Conservation (phyloP, 2,888 invertebrate genomes). For the Dasysyrphus albostriatus region DNA sequence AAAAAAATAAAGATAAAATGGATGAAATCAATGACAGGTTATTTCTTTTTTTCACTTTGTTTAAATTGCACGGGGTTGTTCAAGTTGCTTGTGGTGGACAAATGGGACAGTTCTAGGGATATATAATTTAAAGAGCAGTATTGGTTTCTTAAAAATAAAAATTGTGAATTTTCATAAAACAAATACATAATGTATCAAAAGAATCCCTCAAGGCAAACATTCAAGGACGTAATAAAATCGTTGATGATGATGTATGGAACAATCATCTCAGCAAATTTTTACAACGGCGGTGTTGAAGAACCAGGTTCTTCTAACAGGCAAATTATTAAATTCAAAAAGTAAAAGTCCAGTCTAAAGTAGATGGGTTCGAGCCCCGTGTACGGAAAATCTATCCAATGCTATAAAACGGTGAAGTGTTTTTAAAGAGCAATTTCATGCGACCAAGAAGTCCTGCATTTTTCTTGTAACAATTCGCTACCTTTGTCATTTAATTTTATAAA, state of each 20-base stretch:
- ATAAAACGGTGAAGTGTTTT: too few species aligned
- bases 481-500: constrained; percentile 38
- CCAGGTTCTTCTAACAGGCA: too few species aligned
- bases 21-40: constrained; percentile 22
- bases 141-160: not conserved
- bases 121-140: constrained; percentile 8
- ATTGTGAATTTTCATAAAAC: not conserved
- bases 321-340: too few species aligned
- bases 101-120: constrained; percentile 63
- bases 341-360: too few species aligned
- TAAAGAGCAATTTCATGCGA: not conserved
- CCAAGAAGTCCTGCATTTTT: not conserved
- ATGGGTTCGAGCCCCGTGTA: too few species aligned
- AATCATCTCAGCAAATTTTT: too few species aligned
- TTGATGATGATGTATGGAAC: too few species aligned
- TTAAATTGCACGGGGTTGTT: constrained; percentile 27
- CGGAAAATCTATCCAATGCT: too few species aligned
- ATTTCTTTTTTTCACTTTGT: constrained; percentile 5
- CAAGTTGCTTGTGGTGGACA: constrained; percentile 44
- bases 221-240: too few species aligned
- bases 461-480: constrained; percentile 1
- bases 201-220: too few species aligned
- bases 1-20: not conserved
- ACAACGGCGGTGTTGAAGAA: too few species aligned
- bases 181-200: not conserved